Conservation (phyloP, 2,113 vertebrate genomes). For the Condylura cristata region DNA sequence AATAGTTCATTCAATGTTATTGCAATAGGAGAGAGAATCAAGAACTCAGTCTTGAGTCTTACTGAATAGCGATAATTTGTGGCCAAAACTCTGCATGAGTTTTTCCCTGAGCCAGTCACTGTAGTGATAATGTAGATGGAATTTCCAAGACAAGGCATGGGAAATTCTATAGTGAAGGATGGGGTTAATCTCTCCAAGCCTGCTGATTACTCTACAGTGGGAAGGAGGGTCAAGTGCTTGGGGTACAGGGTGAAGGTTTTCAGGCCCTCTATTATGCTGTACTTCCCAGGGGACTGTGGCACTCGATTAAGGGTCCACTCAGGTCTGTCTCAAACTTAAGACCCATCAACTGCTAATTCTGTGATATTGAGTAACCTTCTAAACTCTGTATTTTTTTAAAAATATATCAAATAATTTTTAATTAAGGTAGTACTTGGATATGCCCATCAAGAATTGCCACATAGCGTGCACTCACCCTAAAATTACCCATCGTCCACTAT, state of each 20-base stretch:
- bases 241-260: not conserved
- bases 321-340: not conserved
- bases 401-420: too few relatives aligned
- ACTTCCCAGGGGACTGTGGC: not conserved
- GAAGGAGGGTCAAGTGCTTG: not conserved
- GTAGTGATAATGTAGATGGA: not conserved
- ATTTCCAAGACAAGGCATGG: not conserved
- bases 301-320: not conserved
- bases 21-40: too few relatives aligned
- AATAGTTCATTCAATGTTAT: too few relatives aligned
- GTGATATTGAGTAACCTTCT: not conserved
- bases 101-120: not conserved
- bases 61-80: not conserved
- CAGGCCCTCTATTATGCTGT: not conserved
- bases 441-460: too few relatives aligned
- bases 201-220: not conserved
- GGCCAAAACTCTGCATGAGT: rapidly evolving
- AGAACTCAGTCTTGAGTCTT: not conserved
- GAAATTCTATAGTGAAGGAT: not conserved
- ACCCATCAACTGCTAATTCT: not conserved
- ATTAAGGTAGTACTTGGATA: too few relatives aligned
- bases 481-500: too few relatives aligned
- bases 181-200: not conserved
- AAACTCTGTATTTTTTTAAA: not conserved
- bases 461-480: too few relatives aligned